Evolutionary conservation across 2,113 vertebrate genomes (phyloP).

Genomic region (Narcine bancroftii): DNA sequence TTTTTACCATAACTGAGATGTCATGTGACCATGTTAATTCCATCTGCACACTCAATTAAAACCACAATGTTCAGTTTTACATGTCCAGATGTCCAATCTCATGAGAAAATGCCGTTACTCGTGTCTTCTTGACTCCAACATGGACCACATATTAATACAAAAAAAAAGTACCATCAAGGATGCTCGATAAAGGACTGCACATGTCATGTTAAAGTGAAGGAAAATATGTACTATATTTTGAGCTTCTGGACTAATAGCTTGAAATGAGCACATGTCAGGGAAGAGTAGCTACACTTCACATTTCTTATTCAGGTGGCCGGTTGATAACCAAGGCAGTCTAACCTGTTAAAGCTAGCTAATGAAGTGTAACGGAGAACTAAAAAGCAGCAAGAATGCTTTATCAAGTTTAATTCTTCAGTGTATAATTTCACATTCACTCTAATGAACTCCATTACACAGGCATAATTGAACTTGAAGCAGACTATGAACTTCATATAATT

Average conservation of each 20-base stretch:
- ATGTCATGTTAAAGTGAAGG: not conserved
- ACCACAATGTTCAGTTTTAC: too few species aligned
- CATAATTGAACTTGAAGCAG: slow-evolving; percentile 32
- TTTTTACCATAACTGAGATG: too few species aligned
- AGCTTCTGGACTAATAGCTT: not conserved
- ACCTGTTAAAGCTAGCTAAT: slow-evolving; percentile 28
- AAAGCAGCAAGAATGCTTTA: slow-evolving; percentile 22
- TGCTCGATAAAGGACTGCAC: not conserved
- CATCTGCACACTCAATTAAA: too few species aligned
- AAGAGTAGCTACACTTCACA: not conserved
- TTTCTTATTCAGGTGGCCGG: not conserved
- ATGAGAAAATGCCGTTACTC: too few species aligned
- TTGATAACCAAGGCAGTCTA: slow-evolving; percentile 16
- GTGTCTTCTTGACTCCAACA: too few species aligned
- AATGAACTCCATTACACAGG: slow-evolving; percentile 14
- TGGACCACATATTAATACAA: not conserved
- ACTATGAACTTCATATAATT: slow-evolving; percentile 9
- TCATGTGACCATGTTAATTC: too few species aligned
- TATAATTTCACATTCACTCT: slow-evolving; percentile 24
- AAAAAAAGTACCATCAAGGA: not conserved
- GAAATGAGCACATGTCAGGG: not conserved
- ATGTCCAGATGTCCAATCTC: too few species aligned
- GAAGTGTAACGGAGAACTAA: slow-evolving; percentile 6
- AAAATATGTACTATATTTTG: not conserved
- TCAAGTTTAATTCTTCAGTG: slow-evolving; percentile 19